phyloP scores from a whole-genome alignment of 1,140 invertebrate genomes.

The Macrobrachium nipponense region DNA sequence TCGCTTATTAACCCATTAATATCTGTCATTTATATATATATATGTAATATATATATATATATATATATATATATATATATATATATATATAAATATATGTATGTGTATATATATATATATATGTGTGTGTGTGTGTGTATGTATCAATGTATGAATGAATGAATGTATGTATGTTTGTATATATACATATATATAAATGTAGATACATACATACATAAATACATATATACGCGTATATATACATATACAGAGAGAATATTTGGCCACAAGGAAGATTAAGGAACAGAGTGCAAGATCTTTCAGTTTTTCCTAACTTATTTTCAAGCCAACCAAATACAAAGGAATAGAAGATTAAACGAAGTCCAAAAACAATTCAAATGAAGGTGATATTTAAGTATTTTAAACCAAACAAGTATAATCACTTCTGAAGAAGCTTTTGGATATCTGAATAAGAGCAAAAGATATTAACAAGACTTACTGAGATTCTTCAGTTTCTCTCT shows the following conservation, averaged over 20 bases:
- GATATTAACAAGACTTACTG: too few species aligned
- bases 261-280: too few species aligned
- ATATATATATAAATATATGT: not conserved
- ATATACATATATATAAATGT: not conserved
- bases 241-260: conserved; percentile 11
- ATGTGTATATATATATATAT: conserved; percentile 4
- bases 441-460: too few species aligned
- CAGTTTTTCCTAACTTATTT: too few species aligned
- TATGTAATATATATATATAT: not conserved
- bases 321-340: too few species aligned
- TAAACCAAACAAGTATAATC: too few species aligned
- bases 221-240: conserved; percentile 1
- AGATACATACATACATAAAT: conserved; percentile 4
- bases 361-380: too few species aligned
- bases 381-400: too few species aligned
- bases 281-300: too few species aligned
- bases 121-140: not conserved
- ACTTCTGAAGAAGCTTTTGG: too few species aligned
- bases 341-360: too few species aligned
- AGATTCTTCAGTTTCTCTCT: too few species aligned
- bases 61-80: not conserved
- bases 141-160: not conserved
- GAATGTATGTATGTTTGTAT: conserved; percentile 11
- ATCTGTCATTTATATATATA: not conserved
- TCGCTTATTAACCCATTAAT: not conserved